phyloP scores from a whole-genome alignment of 2,113 vertebrate genomes.

The Scalopus aquaticus region DNA sequence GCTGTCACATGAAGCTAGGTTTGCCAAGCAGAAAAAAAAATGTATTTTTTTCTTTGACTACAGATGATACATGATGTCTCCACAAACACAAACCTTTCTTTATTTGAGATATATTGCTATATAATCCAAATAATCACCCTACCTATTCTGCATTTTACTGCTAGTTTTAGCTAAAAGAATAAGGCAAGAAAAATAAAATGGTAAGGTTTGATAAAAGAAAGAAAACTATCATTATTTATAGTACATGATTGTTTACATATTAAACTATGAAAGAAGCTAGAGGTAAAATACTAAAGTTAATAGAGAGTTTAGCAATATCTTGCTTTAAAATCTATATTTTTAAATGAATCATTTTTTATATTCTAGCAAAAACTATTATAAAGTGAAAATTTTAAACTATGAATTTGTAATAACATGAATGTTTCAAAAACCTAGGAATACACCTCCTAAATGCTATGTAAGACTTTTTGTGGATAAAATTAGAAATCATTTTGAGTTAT shows the following conservation, averaged over 20 bases:
- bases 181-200: slow-evolving; percentile 52
- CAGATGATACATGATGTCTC: neutral
- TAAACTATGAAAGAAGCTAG: neutral
- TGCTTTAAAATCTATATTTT: neutral
- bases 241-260: neutral
- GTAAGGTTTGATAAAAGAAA: neutral
- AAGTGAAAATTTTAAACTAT: neutral
- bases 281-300: neutral
- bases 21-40: neutral
- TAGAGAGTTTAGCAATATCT: neutral
- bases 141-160: neutral
- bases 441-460: neutral
- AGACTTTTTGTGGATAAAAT: neutral
- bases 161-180: neutral
- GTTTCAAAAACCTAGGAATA: neutral
- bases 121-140: neutral
- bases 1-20: slow-evolving; percentile 21
- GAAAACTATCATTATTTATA: neutral
- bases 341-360: neutral
- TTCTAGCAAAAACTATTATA: neutral
- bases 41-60: neutral
- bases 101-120: slow-evolving; percentile 9
- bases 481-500: neutral
- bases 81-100: neutral
- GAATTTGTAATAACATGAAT: neutral